phyloP scores from a whole-genome alignment of 2,113 vertebrate species.

The Rhinogobius similis region DNA sequence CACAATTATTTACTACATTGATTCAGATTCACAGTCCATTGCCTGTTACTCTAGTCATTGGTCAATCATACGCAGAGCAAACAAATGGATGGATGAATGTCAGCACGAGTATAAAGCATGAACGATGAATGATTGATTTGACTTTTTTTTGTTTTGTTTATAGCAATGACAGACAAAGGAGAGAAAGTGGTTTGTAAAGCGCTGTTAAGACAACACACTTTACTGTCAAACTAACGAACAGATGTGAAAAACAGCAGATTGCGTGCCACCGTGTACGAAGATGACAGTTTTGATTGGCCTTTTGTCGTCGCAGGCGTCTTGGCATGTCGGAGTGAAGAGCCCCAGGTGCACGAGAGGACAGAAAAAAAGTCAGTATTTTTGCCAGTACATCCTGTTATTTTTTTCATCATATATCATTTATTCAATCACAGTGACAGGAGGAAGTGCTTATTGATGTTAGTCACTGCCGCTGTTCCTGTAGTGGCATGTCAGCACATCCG shows the following conservation, averaged over 20 bases:
- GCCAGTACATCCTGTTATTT: neutral
- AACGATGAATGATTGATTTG: neutral
- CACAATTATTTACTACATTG: no score
- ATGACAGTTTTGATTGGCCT: neutral
- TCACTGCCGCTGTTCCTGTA: neutral
- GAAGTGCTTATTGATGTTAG: neutral
- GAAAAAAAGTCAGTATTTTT: neutral
- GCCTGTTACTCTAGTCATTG: no score
- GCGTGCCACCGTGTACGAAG: neutral
- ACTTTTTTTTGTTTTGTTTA: neutral
- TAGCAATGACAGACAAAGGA: neutral
- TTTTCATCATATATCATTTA: neutral
- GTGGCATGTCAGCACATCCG: neutral
- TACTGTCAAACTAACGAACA: neutral
- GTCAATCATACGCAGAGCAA: no score
- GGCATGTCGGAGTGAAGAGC: neutral
- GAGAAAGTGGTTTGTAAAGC: neutral
- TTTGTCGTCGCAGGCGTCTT: neutral
- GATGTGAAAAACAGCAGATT: neutral
- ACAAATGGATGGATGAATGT: no score
- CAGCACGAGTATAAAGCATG: no score
- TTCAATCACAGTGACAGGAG: neutral
- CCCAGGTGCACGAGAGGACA: neutral
- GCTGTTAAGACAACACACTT: neutral
- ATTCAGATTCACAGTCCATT: no score